Base-by-base conservation (phyloP, 1,140 invertebrate genomes). In the Chionoecetes opilio region DNA sequence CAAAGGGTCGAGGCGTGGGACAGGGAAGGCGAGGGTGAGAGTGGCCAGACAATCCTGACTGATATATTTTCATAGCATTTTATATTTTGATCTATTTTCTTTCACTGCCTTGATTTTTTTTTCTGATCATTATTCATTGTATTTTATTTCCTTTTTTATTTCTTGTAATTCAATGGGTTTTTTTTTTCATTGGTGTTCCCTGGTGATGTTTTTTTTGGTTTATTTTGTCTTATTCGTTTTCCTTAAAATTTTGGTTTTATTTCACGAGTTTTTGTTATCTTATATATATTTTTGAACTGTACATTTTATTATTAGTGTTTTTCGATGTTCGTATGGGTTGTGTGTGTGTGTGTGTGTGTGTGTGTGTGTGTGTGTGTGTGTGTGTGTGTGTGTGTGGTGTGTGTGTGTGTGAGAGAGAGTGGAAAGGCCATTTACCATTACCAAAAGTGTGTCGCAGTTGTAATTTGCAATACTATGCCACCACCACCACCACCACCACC, bases 311-410 rank as follows among this genome's bases (percentile, higher is more conserved):
- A 11, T 8, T 75, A 46, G 11, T 75, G n/a, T 8, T 75, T n/a
- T 26, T 75, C n/a, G n/a, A 21, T 63, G 53, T 63, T 2, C 26
- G 53, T 63, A 21, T 63, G 53, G 8, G 53, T n/a, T 63, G 53
- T 63, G 26, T 2, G 63, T 53, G 63, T 75, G 63, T 26, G 63
- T 26, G 63, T 75, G 63, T 26, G 63, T 75, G 63, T 75, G 63
- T 75, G 63, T 75, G 63, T 75, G 63, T 75, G 63, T 75, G 63
- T 75, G 63, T 75, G n/a, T 75, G 63, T 75, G 63, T 75, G 63
- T 75, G 63, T 75, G 63, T 75, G 63, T 75, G 63, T 75, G 63
- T 75, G 53, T 75, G 53, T 75, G 53, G 53, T 75, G 53, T 75
- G 53, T 75, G 53, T 75, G 53, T 75, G 53, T 75, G 53, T 75